phyloP scores from a whole-genome alignment of 2,797 vertebrate genomes.

The Megalops cyprinoides region DNA sequence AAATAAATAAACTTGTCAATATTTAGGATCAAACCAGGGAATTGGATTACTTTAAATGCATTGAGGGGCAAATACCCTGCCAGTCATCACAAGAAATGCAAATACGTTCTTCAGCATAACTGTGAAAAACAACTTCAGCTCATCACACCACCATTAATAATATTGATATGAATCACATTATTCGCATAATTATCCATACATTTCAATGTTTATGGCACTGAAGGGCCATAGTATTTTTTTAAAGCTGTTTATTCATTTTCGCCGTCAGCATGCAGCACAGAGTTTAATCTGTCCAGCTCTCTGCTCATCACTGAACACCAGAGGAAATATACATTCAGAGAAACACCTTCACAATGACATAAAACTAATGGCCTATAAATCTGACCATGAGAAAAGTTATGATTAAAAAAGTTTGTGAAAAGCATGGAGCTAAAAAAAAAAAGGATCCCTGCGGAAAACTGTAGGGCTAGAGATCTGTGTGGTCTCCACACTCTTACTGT shows the following conservation, averaged over 20 bases:
- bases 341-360: slow-evolving; percentile 55
- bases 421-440: slow-evolving; percentile 60
- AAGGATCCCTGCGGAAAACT: slow-evolving; percentile 47
- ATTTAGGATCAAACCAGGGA: neutral
- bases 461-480: slow-evolving; percentile 51
- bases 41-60: neutral
- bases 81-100: neutral
- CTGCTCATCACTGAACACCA: slow-evolving; percentile 33
- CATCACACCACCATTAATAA: neutral
- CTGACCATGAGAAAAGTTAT: slow-evolving; percentile 61
- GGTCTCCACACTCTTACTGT: slow-evolving; percentile 68
- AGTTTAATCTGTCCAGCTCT: slow-evolving; percentile 46
- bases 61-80: neutral
- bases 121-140: neutral
- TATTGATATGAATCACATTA: neutral
- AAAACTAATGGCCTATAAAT: slow-evolving; percentile 71
- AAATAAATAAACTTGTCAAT: neutral
- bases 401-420: slow-evolving; percentile 70
- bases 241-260: slow-evolving; percentile 15
- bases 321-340: slow-evolving; percentile 43
- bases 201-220: slow-evolving; percentile 7
- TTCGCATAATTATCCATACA: neutral
- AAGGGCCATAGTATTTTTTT: neutral
- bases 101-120: neutral
- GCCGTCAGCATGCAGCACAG: slow-evolving; percentile 13